Evolutionary conservation across 92 coral and sea anemone genomes (phyloP).

Genomic region (Palythoa grandis): DNA sequence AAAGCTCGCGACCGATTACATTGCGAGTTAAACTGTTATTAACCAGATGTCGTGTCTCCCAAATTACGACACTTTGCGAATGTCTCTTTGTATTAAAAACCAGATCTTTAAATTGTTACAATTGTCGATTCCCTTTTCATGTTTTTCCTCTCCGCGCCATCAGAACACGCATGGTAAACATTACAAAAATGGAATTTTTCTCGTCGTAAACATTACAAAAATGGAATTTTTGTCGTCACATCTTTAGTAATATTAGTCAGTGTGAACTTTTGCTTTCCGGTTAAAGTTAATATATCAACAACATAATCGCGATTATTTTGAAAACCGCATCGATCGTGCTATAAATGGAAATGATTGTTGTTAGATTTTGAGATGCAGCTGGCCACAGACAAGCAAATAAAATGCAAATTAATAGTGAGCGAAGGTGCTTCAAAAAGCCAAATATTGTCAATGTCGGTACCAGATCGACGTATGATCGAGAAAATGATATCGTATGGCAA

Average conservation of each 20-base stretch:
- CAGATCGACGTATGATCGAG: neutral
- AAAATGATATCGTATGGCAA: neutral
- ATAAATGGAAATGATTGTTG: neutral
- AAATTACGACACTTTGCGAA: neutral
- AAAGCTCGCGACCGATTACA: neutral
- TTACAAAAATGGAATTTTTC: neutral
- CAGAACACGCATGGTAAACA: neutral
- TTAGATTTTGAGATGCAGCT: neutral
- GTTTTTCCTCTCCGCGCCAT: neutral
- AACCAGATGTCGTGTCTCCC: neutral
- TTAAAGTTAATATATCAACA: neutral
- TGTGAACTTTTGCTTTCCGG: slow-evolving; percentile 4
- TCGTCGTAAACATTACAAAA: neutral
- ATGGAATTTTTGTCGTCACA: neutral
- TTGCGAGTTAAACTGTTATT: neutral
- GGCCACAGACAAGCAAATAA: neutral
- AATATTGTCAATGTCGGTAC: neutral
- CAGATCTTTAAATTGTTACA: neutral
- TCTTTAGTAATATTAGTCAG: neutral
- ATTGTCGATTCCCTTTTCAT: neutral
- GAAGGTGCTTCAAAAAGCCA: neutral
- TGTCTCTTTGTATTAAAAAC: neutral
- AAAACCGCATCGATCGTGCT: neutral
- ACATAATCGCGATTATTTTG: neutral
- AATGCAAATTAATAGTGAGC: neutral